Evolutionary conservation across 2,113 vertebrate genomes (phyloP), one percentile per base, ranked within the genome.

Genomic region (Rhinoptilus africanus): DNA sequence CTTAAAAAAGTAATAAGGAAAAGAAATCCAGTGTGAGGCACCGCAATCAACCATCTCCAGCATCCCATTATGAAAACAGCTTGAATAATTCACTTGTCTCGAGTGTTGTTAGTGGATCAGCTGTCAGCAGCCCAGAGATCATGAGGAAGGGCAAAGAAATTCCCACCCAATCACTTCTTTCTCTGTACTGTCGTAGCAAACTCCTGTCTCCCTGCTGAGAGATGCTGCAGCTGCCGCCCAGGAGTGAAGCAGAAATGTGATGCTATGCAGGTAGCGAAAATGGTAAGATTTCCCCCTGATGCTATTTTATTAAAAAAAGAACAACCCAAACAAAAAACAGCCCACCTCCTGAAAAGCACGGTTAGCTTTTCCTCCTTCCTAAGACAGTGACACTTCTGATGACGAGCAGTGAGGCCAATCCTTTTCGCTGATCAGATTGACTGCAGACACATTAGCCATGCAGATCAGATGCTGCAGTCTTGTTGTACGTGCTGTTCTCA

Each of bases 31-130:
- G 26, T 47, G 71, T 78, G 81, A 85, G 37, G 53, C 67, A 95
- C 66, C 19, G 24, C 21, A 93, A 87, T 62, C 90, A 97, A 93
- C 86, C 79, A 89, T 60, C 22, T 92, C 59, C 84, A 88, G 76
- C 63, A 89, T 18, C 34, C 64, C n/a, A 62, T 91, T 74, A 89
- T 48, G 76, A 96, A 97, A 96, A 89, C 37, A 48, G 27, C 26
- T 88, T 97, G 91, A 97, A 97, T 97, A 97, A 97, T 98, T 97
- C 81, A 95, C 73, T 68, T 96, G 73, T 91, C 89, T 93, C 19
- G 16, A 86, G 34, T 83, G 78, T 45, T 20, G 2, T 71, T 95
- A 86, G 89, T 50, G 35, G 81, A 95, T 80, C 41, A 74, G 81
- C 92, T 92, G 37, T 81, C 93, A 97, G 59, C 24, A 64, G 62